Base-by-base conservation (phyloP, 2,797 vertebrate species). In the Sebastolobus altivelis region DNA sequence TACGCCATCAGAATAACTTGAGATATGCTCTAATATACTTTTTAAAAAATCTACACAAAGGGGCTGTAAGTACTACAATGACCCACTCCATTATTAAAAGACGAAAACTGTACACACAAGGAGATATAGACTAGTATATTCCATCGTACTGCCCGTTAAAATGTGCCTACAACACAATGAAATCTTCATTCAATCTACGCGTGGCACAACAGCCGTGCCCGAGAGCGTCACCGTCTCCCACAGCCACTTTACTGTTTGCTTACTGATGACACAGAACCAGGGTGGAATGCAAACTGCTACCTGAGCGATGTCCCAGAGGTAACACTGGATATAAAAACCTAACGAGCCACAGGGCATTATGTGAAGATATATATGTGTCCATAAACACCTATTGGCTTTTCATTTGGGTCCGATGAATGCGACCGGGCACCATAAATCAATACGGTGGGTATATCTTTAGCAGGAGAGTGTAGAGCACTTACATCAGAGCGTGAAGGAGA, bases 311-410 rank as follows among this genome's bases (percentile, higher is more conserved):
- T 88, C 89, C 78, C 82, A 9, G 54, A 63, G 68, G 83, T 75
- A 86, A 65, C 79, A 38, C 73, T 16, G 70, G 52, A 63, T 82
- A 92, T 91, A 84, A 90, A 91, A 90, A 70, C 13, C 7, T 87
- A 84, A 92, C 40, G 22, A 88, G 88, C 85, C 83, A 49, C 63
- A 0, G 66, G 65, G 83, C 83, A 66, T 88, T 81, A 83, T 62
- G 75, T 40, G 70, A 61, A 81, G 81, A 88, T 87, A 83, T 89
- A 85, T 85, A 78, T 72, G 63, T 78, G 70, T 90, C 84, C 82
- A 88, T 88, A 88, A 88, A 92, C 78, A 72, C 81, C 83, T 83
- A 88, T 86, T 86, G 85, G 84, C 81, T 90, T 91, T 92, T 87
- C 84, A 92, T 90, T 92, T 88, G 73, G 75, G 76, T 73, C 46